These are phyloP conservation scores for Martes flavigula DNA, from an alignment of 2,797 vertebrate genomes.

Conservation along the genomic window DNA sequence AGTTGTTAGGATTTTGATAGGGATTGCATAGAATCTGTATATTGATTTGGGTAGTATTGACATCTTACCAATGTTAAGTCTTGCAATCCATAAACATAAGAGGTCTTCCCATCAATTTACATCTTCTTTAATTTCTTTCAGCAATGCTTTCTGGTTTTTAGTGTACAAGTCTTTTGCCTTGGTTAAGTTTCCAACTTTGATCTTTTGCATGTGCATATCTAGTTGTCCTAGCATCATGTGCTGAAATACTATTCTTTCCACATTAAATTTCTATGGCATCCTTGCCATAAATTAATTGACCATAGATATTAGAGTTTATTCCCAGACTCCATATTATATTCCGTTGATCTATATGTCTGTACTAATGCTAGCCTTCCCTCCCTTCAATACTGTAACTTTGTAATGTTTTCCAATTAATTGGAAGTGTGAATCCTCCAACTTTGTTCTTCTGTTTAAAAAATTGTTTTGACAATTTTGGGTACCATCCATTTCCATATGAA, in stretches of 20 bases:
- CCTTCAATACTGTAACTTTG: not conserved
- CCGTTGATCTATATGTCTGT: not conserved
- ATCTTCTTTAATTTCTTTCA: not conserved
- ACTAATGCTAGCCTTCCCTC: not conserved
- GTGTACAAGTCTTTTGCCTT: not conserved
- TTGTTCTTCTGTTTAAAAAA: not conserved
- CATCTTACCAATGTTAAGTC: not conserved
- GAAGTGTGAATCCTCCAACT: not conserved
- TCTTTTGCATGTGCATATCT: not conserved
- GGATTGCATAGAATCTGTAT: not conserved
- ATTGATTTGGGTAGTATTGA: not conserved
- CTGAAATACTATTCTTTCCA: not conserved
- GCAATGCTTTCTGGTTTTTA: not conserved
- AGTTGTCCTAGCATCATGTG: not conserved
- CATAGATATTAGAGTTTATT: not conserved
- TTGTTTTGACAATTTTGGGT: too few relatives aligned
- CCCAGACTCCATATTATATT: not conserved
- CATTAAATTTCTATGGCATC: not conserved
- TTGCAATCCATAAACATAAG: not conserved
- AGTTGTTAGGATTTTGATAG: not conserved
- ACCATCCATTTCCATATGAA: too few relatives aligned
- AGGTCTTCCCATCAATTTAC: not conserved
- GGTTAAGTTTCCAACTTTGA: not conserved
- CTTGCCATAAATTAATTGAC: not conserved
- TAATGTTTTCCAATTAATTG: not conserved